Base-by-base conservation (phyloP, 2,113 vertebrate species). In the Argyrosomus japonicus region DNA sequence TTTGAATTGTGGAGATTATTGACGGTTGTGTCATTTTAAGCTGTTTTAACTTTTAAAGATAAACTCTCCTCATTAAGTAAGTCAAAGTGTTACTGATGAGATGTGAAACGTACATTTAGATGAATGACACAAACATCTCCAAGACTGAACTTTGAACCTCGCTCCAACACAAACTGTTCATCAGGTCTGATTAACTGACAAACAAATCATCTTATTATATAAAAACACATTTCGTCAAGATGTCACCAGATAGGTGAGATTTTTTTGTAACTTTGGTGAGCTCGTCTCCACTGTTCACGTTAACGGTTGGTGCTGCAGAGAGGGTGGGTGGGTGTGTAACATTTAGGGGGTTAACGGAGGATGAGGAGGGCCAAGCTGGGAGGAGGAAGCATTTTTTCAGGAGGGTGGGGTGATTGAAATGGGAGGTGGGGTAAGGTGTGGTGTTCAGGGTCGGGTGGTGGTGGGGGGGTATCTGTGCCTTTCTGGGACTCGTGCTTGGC, bases 401-500 rank as follows among this genome's bases (percentile, higher is more conserved):
- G 64, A 36, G 1, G n/a, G 11, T 29, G 50, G 18, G 50, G 18
- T n/a, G 50, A 21, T 5, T 21, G 14, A 23, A 23, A 64, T 57
- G 56, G 65, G n/a, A 21, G 74, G 32, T 54, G 63, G 50, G 72
- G 57, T 4, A 4, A 27, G 65, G 47, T 32, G 83, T 4, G 1
- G 51, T 48, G 70, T 57, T 68, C 56, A 17, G 73, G 76, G 36
- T 40, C 36, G 8, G 36, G 36, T 40, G 36, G 36, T 9, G 36
- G 6, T 36, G 36, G 36, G 5, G 60, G 60, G 1, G 72, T 73
- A 48, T 94, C 93, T 72, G 89, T 97, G 97, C 97, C 97, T 97
- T 96, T 95, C 94, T 97, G 97, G 87, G 97, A 97, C 94, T 96
- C 95, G 93, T 96, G 97, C 93, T 97, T 95, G 90, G 96, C 96